Base-by-base conservation (phyloP, 1,140 invertebrate species). In the Delia radicum region DNA sequence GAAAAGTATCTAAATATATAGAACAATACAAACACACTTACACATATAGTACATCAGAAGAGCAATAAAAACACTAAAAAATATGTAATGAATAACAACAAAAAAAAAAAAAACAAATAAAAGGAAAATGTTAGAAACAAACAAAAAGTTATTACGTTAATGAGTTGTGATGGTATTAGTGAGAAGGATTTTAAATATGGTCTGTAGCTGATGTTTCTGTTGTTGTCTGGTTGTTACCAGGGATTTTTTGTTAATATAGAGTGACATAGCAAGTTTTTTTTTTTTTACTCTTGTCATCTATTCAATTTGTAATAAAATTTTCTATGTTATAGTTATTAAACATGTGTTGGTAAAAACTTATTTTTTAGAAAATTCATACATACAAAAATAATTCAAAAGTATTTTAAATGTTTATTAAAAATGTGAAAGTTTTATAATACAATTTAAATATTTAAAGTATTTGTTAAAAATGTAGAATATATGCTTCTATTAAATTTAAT, bases 91-190 rank as follows among this genome's bases (percentile, higher is more conserved):
- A 63, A 63, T 26, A 69, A 55, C 46, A 55, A 55, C 7, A 46
- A 55, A 55, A 18, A 18, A 55, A 55, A 55, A 55, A 55, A 7
- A 55, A 55, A 55, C 46, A 55, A 55, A 67, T 31, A 29, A 29
- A 67, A 67, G 1, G 1, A 33, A 69, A 33, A 18, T 33, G 28
- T 69, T 69, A 21, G n/a, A 69, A 12, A 69, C 65, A 69, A 69
- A 69, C 65, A 69, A 69, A 69, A 69, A 69, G 65, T 69, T 69
- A 69, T 69, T 69, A 69, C 29, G 65, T 69, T 69, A 69, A 69
- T 69, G 65, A 29, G 5, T 69, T 69, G 65, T 69, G 65, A 69
- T 29, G 65, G 65, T 33, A 21, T 18, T 69, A 69, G 65, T 69
- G n/a, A 69, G n/a, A 69, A 69, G 65, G 29, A 33, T 69, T 69